phyloP scores from a whole-genome alignment of 2,113 vertebrate genomes.

The Vimba vimba region DNA sequence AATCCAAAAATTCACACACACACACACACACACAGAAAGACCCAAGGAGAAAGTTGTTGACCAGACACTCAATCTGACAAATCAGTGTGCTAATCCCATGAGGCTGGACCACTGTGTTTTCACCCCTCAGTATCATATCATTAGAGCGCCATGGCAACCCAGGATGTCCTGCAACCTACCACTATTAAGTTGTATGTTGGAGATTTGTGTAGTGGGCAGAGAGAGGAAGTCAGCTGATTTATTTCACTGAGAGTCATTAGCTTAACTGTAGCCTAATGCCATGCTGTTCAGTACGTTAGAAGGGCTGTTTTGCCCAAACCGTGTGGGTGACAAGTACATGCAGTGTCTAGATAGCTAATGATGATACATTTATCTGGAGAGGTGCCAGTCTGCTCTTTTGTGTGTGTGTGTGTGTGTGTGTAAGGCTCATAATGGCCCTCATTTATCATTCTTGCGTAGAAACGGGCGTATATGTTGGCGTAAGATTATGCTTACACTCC shows the following conservation, averaged over 20 bases:
- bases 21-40: neutral
- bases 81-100: conserved; percentile 4
- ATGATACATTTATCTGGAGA: conserved; percentile 6
- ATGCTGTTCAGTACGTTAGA: conserved; percentile 18
- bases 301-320: conserved; percentile 31
- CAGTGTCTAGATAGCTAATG: conserved; percentile 16
- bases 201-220: conserved; percentile 1
- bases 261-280: conserved; percentile 20
- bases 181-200: neutral
- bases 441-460: too few relatives aligned
- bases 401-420: neutral
- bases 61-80: neutral
- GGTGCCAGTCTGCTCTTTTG: neutral
- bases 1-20: neutral
- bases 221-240: conserved; percentile 42
- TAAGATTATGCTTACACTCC: too few relatives aligned
- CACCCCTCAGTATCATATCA: conserved; percentile 24
- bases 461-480: too few relatives aligned
- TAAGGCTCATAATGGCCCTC: neutral
- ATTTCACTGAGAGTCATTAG: conserved; percentile 28
- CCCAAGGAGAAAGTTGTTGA: neutral
- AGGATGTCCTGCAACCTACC: neutral
- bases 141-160: conserved; percentile 41
- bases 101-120: conserved; percentile 14
- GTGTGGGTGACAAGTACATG: conserved; percentile 44